These are phyloP conservation scores for Hippoglossus stenolepis DNA, from an alignment of 2,113 vertebrate species.

Conservation along the genomic window DNA sequence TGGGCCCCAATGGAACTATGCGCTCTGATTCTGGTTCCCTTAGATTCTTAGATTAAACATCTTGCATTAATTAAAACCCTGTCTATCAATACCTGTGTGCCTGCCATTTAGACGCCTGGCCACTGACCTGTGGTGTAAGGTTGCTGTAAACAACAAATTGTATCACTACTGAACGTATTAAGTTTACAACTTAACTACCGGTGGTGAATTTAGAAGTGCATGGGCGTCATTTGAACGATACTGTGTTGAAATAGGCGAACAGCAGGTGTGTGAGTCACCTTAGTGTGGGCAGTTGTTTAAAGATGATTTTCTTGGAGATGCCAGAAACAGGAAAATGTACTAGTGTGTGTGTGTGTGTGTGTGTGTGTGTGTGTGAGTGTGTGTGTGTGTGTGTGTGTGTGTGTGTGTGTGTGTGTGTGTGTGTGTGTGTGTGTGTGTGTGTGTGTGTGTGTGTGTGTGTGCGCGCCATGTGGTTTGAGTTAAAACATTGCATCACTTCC, in stretches of 20 bases:
- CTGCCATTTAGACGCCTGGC: background rate
- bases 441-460: conserved; percentile 1
- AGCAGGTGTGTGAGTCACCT: conserved; percentile 70
- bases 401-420: conserved; percentile 35
- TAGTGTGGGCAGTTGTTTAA: conserved; percentile 72
- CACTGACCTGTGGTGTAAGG: background rate
- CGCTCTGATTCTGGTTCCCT: too few relatives aligned
- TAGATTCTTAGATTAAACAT: too few relatives aligned
- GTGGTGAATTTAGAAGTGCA: conserved; percentile 36
- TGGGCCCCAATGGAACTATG: too few relatives aligned
- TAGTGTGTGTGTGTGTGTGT: conserved; percentile 24
- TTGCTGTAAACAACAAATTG: conserved; percentile 6
- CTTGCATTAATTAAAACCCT: background rate
- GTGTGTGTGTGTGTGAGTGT: conserved; percentile 14
- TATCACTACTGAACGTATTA: conserved; percentile 1
- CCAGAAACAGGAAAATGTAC: conserved; percentile 56
- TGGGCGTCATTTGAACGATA: conserved; percentile 57
- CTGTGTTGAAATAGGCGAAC: conserved; percentile 61
- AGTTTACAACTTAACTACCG: conserved; percentile 39
- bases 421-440: conserved; percentile 5
- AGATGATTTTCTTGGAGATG: conserved; percentile 59
- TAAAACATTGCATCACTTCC: conserved; percentile 24
- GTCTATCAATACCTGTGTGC: background rate
- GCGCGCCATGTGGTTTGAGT: conserved; percentile 39
- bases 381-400: conserved; percentile 36